Conservation (phyloP, 2,797 vertebrate species). For the Rhodeus uyekii region DNA sequence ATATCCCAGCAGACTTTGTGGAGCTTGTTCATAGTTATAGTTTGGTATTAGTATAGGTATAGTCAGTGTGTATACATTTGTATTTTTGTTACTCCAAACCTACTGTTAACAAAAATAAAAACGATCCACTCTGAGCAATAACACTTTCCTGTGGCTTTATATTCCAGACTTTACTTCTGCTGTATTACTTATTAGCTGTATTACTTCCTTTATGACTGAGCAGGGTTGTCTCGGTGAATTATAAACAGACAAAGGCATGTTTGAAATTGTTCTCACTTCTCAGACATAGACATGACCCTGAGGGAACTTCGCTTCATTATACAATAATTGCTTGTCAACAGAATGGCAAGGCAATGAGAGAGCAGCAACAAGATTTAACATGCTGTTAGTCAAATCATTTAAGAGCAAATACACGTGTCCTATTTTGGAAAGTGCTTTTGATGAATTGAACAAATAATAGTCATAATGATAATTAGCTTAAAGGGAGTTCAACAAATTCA, state of each 20-base stretch:
- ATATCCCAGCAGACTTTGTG: neutral
- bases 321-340: neutral
- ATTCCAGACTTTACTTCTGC: too few species aligned
- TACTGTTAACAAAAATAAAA: neutral
- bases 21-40: too few species aligned
- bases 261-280: neutral
- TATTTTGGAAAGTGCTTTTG: too few species aligned
- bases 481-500: too few species aligned
- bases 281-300: neutral
- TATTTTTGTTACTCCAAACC: neutral
- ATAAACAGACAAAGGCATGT: neutral
- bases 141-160: neutral
- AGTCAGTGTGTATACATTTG: too few species aligned
- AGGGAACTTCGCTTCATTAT: neutral
- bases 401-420: neutral
- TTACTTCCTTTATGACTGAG: too few species aligned
- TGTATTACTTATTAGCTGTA: too few species aligned
- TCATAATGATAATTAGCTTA: too few species aligned
- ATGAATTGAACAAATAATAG: too few species aligned
- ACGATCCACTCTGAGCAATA: neutral
- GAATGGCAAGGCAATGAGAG: neutral
- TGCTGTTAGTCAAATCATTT: neutral
- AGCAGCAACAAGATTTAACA: neutral
- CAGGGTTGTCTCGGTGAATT: too few species aligned
- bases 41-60: too few species aligned